Conservation (phyloP, 2,888 invertebrate species). For the Rotaria socialis region DNA sequence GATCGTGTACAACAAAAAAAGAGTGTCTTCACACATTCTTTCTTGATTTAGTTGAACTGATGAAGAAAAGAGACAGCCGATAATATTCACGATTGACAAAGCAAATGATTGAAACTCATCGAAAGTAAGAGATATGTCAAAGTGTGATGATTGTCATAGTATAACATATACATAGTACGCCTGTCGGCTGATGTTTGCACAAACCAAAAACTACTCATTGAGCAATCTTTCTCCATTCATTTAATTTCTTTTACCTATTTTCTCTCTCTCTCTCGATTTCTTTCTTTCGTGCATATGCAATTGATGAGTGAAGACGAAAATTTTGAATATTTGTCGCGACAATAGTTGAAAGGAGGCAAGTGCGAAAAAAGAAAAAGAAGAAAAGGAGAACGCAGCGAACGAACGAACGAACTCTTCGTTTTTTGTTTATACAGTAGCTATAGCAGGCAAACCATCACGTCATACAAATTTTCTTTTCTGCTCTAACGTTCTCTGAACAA, state of each 20-base stretch:
- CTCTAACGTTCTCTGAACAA: neutral
- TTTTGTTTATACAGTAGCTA: neutral
- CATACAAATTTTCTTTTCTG: neutral
- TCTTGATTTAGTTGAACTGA: neutral
- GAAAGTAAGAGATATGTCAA: neutral
- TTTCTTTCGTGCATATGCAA: neutral
- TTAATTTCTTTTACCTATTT: neutral
- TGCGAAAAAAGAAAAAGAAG: neutral
- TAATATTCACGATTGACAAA: neutral
- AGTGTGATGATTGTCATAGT: neutral
- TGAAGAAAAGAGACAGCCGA: neutral
- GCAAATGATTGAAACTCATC: neutral
- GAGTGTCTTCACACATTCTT: neutral
- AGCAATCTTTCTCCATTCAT: neutral
- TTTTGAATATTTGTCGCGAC: neutral
- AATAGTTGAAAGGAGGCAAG: neutral
- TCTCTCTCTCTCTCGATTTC: neutral
- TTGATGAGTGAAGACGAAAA: neutral
- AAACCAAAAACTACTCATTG: neutral
- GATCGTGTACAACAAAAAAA: neutral
- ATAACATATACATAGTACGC: neutral
- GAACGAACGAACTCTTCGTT: neutral
- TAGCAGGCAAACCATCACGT: neutral
- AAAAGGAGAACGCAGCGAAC: neutral
- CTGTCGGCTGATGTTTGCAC: constrained; percentile 3